These are phyloP conservation scores for Lasioglossum figueresi DNA, from an alignment of 2,888 invertebrate genomes.

Conservation along the genomic window DNA sequence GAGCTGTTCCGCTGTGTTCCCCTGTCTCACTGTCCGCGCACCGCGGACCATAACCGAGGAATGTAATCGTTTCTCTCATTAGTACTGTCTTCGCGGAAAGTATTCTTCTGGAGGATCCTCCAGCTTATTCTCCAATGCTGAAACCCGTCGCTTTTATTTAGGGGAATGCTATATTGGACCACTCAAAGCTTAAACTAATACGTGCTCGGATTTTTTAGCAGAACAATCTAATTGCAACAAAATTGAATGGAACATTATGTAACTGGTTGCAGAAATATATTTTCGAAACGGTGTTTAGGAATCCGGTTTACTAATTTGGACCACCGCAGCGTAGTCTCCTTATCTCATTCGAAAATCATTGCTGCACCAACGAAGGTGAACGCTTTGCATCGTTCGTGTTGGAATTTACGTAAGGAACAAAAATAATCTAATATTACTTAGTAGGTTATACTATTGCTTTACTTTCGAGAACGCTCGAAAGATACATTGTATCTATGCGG, in stretches of 20 bases:
- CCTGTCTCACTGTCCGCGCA: background rate
- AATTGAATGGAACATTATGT: too few relatives aligned
- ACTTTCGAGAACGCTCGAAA: too few relatives aligned
- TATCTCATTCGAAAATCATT: background rate
- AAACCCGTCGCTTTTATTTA: background rate
- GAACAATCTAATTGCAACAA: too few relatives aligned
- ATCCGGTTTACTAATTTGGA: too few relatives aligned
- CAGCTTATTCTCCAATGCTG: constrained; percentile 3
- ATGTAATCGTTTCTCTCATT: constrained; percentile 45
- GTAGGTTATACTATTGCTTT: too few relatives aligned
- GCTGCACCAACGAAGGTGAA: background rate
- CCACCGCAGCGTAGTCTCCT: background rate
- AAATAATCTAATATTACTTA: too few relatives aligned
- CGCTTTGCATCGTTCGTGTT: background rate
- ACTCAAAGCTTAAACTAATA: too few relatives aligned
- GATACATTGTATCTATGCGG: too few relatives aligned
- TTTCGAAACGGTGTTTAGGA: too few relatives aligned
- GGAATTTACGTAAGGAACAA: too few relatives aligned
- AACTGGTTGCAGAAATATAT: too few relatives aligned
- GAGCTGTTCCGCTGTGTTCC: background rate
- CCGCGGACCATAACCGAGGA: constrained; percentile 32
- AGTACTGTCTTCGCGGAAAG: constrained; percentile 29
- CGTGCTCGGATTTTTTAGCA: too few relatives aligned
- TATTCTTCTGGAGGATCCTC: constrained; percentile 9
- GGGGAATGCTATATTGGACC: background rate